These are phyloP conservation scores for Spizaetus ornatus DNA, from an alignment of 2,113 vertebrate species.

Conservation along the genomic window DNA sequence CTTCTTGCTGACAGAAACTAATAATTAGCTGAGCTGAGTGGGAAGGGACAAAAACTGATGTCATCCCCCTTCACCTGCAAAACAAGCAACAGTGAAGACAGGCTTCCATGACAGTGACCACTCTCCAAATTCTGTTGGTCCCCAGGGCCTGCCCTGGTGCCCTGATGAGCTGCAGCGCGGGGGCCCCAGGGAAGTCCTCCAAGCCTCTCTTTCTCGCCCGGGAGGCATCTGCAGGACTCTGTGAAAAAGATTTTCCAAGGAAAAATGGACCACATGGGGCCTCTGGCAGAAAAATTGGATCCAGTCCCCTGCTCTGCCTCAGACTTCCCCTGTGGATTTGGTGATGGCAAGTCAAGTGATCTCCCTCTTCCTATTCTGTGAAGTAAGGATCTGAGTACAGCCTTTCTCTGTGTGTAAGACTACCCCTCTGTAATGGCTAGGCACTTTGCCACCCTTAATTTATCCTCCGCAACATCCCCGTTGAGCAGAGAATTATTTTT, in stretches of 20 bases:
- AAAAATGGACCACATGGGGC: neutral
- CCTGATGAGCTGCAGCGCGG: accelerated
- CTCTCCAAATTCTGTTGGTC: neutral
- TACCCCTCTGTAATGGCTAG: neutral
- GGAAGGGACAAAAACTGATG: neutral
- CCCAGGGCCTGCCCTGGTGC: neutral
- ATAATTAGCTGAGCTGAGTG: neutral
- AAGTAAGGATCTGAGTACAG: neutral
- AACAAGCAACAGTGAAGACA: neutral
- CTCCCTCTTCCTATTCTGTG: neutral
- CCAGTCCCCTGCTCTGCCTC: neutral
- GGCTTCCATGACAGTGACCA: neutral
- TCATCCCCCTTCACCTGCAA: neutral
- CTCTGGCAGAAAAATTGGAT: neutral
- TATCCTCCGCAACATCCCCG: neutral
- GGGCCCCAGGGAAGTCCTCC: accelerated
- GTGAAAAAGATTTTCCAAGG: neutral
- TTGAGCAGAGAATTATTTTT: neutral
- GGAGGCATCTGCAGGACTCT: neutral
- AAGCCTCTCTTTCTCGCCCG: neutral
- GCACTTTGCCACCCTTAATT: neutral
- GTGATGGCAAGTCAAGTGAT: neutral
- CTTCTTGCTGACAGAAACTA: neutral
- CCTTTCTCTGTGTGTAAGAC: neutral
- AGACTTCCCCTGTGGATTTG: neutral